Evolutionary conservation across 2,797 vertebrate species (phyloP).

Genomic region (Aldrovandia affinis): DNA sequence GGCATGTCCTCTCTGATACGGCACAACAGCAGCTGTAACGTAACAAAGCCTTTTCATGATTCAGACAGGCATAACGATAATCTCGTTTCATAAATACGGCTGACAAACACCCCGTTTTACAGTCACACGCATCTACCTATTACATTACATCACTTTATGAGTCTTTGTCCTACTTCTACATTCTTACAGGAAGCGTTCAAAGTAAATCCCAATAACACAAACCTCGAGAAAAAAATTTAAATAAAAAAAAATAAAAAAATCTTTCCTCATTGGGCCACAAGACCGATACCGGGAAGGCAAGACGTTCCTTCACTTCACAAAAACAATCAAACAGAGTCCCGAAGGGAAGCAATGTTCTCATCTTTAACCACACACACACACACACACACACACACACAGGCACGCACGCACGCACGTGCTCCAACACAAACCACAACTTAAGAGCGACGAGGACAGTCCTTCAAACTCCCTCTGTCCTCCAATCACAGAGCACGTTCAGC

Average conservation of each 20-base stretch:
- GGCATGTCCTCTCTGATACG: not conserved
- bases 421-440: not conserved
- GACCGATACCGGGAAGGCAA: not conserved
- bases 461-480: not conserved
- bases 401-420: not conserved
- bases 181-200: not conserved
- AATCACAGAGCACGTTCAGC: not conserved
- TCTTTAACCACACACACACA: not conserved
- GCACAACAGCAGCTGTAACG: not conserved
- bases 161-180: not conserved
- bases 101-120: not conserved
- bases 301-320: not conserved
- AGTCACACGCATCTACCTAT: not conserved
- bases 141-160: not conserved
- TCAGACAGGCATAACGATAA: not conserved
- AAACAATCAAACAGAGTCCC: no score
- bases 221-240: not conserved
- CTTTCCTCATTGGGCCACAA: not conserved
- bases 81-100: not conserved
- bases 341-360: not conserved
- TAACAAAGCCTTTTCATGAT: not conserved
- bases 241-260: not conserved
- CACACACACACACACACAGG: not conserved
- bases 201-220: conserved; percentile 8
- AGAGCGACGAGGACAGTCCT: no score